Evolutionary conservation across 2,113 vertebrate species (phyloP), one percentile per base, ranked within the genome.

Genomic region (Rhinopithecus roxellana): DNA sequence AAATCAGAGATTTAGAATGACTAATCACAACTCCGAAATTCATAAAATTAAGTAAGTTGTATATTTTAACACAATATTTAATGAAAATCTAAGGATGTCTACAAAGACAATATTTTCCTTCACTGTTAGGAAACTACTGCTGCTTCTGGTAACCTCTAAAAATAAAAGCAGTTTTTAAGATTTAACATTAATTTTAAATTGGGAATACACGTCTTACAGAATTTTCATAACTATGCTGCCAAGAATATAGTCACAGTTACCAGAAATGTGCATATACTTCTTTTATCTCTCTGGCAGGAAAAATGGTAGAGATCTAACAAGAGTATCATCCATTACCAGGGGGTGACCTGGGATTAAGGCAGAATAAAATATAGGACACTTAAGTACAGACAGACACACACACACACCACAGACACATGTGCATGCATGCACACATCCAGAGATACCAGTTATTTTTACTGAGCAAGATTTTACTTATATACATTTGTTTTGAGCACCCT

Each of bases 31-130:
- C 43, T 95, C 59, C 91, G 45, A 97, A 95, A 89, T 89, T 11
- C 30, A 83, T 55, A 80, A 86, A 94, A 96, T 95, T 70, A 84
- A 17, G 67, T 86, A 81, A 92, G 45, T 18, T 87, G 40, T 27
- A 55, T 92, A 92, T 90, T 94, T 98, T 85, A 97, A 95, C 45
- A 83, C 10, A 75, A 64, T 96, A 95, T 40, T 94, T 92, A 92
- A 83, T 48, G 70, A 96, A 96, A 89, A 14, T 69, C 27, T 89
- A 57, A 92, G 32, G 87, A 86, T 20, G 70, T 79, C 32, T 88
- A 84, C 43, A 87, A 83, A 45, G 80, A 95, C 90, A 82, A 48
- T 86, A 23, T 59, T 64, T 61, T 95, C 80, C 38, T 92, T 90
- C 32, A 50, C 23, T 61, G 57, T 80, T 94, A 94, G 18, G 17